These are phyloP conservation scores for Augochlorella aurata DNA, from an alignment of 2,888 invertebrate genomes.

Conservation along the genomic window DNA sequence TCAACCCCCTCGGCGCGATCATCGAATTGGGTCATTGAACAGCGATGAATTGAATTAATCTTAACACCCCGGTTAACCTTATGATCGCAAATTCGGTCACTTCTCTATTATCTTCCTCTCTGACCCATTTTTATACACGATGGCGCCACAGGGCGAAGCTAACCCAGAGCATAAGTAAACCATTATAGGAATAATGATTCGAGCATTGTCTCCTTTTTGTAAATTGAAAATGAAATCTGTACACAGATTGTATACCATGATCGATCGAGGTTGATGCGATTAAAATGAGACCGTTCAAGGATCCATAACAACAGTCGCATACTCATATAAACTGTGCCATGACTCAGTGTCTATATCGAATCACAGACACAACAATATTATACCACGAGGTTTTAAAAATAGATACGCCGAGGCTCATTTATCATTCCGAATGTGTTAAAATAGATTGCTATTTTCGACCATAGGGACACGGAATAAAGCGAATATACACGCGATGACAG, in stretches of 20 bases:
- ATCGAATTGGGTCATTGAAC: constrained; percentile 3
- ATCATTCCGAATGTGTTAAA: background rate
- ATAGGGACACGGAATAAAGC: background rate
- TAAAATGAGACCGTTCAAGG: background rate
- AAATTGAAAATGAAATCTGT: background rate
- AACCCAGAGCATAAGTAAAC: too few species aligned
- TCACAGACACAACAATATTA: constrained; percentile 14
- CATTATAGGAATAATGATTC: too few species aligned
- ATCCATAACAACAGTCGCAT: background rate
- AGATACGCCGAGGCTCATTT: background rate
- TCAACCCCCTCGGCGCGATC: background rate
- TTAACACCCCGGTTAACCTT: background rate
- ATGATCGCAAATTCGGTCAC: too few species aligned
- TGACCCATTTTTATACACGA: background rate
- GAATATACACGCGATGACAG: background rate
- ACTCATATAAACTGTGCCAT: background rate
- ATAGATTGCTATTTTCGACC: background rate
- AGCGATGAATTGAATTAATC: background rate
- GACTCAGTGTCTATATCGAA: constrained; percentile 24
- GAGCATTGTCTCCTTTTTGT: background rate
- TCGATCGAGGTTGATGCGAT: background rate
- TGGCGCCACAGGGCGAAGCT: background rate
- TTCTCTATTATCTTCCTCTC: background rate
- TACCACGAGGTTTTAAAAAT: constrained; percentile 9
- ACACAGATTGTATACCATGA: too few species aligned